Evolutionary conservation across 2,797 vertebrate species (phyloP).

Genomic region (Halcyon badia): DNA sequence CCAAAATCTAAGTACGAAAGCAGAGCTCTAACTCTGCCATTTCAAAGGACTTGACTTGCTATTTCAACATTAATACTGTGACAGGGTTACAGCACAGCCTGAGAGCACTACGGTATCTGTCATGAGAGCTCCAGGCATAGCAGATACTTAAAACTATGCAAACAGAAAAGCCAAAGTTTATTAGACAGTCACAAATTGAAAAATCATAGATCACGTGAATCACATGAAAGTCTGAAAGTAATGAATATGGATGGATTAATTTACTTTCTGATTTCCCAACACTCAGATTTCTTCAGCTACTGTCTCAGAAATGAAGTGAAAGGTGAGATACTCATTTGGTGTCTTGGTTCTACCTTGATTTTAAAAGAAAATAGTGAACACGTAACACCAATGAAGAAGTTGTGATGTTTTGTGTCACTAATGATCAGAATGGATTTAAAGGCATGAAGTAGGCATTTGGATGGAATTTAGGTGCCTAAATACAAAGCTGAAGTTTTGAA

Average conservation of each 20-base stretch:
- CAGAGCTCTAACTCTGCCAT: not conserved
- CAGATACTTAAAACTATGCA: not conserved
- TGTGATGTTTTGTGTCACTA: not conserved
- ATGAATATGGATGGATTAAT: not conserved
- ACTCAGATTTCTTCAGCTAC: not conserved
- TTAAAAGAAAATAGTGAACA: not conserved
- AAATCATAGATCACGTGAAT: rapidly evolving
- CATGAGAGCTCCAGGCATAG: not conserved
- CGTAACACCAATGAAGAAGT: not conserved
- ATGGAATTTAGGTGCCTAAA: not conserved
- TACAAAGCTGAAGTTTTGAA: not conserved
- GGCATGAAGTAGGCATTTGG: not conserved
- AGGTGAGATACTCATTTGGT: not conserved
- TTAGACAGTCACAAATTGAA: not conserved
- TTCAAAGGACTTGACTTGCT: not conserved
- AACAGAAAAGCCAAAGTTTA: not conserved
- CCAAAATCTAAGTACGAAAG: not conserved
- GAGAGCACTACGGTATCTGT: rapidly evolving
- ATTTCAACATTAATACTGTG: not conserved
- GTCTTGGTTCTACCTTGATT: not conserved
- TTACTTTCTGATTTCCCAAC: not conserved
- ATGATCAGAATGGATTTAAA: not conserved
- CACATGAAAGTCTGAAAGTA: not conserved
- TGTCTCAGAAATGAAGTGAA: not conserved
- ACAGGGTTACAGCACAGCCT: not conserved